Percentiles rank a stretch among this genome's conserved stretches.
Evolutionary conservation across 2,888 invertebrate genomes (phyloP).

Genomic region (Neelides folsomi): DNA sequence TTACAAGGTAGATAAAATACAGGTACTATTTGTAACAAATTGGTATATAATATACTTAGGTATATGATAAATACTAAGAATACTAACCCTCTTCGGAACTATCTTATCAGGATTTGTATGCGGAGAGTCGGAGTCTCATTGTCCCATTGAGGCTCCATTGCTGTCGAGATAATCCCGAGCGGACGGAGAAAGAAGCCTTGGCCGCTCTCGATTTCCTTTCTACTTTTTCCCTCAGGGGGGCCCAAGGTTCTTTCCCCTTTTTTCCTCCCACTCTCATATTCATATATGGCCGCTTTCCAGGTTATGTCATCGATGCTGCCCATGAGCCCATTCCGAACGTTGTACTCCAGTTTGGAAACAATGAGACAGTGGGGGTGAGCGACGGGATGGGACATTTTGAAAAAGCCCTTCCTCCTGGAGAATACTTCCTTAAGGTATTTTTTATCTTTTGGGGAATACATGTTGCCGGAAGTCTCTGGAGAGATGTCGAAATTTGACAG

Average conservation of each 20-base stretch:
- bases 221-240: slow-evolving; percentile 4
- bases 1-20: too few relatives aligned
- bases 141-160: slow-evolving; percentile 10
- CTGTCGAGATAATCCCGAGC: slow-evolving; percentile 3
- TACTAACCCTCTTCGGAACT: slow-evolving; percentile 1
- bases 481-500: background rate
- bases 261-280: background rate
- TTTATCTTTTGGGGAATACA: background rate
- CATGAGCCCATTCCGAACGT: slow-evolving; percentile 28
- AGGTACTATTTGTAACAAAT: background rate
- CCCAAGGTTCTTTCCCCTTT: slow-evolving; percentile 8
- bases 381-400: slow-evolving; percentile 31
- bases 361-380: slow-evolving; percentile 15
- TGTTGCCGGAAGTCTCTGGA: background rate
- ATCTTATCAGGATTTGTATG: slow-evolving; percentile 8
- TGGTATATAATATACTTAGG: background rate
- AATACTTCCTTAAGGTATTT: slow-evolving; percentile 17
- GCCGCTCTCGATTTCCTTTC: slow-evolving; percentile 3
- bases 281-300: slow-evolving; percentile 6
- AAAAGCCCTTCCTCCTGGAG: slow-evolving; percentile 22
- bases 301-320: slow-evolving; percentile 24
- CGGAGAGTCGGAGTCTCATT: slow-evolving; percentile 4
- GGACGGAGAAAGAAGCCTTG: slow-evolving; percentile 5
- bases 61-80: background rate
- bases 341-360: slow-evolving; percentile 21